Evolutionary conservation across 1,140 invertebrate genomes (phyloP).

Genomic region (Zeugodacus cucurbitae): DNA sequence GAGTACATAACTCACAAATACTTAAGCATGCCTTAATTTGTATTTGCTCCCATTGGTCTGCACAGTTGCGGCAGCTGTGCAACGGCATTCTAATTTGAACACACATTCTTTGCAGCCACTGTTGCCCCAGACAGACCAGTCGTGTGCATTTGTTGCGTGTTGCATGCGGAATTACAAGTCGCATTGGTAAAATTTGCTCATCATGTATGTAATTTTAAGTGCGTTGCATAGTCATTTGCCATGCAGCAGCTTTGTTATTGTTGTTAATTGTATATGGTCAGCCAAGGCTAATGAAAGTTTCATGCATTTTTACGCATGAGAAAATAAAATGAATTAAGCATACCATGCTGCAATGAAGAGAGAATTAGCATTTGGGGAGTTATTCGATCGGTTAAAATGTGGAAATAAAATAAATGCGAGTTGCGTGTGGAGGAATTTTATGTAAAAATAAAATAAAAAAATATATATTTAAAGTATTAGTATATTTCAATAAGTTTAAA

Average conservation of each 20-base stretch:
- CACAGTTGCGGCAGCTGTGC: background rate
- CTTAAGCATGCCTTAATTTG: background rate
- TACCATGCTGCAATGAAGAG: background rate
- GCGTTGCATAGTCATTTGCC: conserved; percentile 2
- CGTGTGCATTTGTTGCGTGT: conserved; percentile 6
- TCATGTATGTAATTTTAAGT: background rate
- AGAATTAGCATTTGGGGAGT: too few relatives aligned
- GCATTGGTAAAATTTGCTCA: background rate
- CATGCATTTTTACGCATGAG: conserved; percentile 22
- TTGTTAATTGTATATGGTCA: background rate
- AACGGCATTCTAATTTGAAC: background rate
- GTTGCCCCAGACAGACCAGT: background rate
- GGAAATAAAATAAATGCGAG: too few relatives aligned
- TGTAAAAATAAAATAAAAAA: too few relatives aligned
- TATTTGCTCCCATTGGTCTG: background rate
- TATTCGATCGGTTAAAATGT: too few relatives aligned
- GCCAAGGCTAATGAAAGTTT: conserved; percentile 19
- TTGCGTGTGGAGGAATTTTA: too few relatives aligned
- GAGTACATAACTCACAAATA: too few relatives aligned
- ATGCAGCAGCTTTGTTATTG: background rate
- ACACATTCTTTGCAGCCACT: background rate
- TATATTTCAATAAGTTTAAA: too few relatives aligned
- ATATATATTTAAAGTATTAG: too few relatives aligned
- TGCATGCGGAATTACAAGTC: conserved; percentile 22
- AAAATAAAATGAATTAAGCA: background rate